Evolutionary conservation across 2,113 vertebrate species (phyloP), one percentile per base, ranked within the genome.

Genomic region (Acinonyx jubatus): DNA sequence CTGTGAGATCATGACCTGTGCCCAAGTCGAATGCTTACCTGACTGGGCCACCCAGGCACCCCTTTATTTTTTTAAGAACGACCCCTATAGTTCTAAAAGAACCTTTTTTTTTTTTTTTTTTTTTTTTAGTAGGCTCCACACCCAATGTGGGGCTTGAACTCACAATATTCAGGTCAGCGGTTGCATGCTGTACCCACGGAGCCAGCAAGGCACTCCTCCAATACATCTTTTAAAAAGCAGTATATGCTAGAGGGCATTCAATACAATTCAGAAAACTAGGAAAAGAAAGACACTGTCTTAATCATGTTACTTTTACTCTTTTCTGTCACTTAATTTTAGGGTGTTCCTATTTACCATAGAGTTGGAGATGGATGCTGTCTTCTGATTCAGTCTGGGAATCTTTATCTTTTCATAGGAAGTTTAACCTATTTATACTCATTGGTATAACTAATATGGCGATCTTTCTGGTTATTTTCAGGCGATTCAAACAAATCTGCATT

Each of bases 191-290:
- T 76, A 16, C 38, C 45, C 38, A 76, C 41, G 45, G 27, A 78
- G 41, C 27, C 41, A 48, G 27, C 41, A 14, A 78, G 74, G 41
- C 29, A 7, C 63, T 27, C 63, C 57, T 21, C 19, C 50, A 50
- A 3, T 50, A 45, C 45, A 3, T 87, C 45, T 65, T 48, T 88
- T 88, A 23, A 38, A 57, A 91, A 71, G 23, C 13, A 50, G 63
- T 66, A 31, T 69, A 33, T 69, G 38, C 63, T 52, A 65, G 55
- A 74, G 57, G 33, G 11, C 52, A 45, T 23, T 91, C 23, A 74
- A 74, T 45, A 96, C 81, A 79, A 96, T 73, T 65, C 65, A 81
- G 55, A 65, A 96, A 81, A 87, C 65, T 65, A 87, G 50, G 15
- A 33, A 55, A 92, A 52, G 27, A 81, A 81, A 91, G 48, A 31